phyloP scores from a whole-genome alignment of 2,888 invertebrate genomes.

The Isotomurus palustris region DNA sequence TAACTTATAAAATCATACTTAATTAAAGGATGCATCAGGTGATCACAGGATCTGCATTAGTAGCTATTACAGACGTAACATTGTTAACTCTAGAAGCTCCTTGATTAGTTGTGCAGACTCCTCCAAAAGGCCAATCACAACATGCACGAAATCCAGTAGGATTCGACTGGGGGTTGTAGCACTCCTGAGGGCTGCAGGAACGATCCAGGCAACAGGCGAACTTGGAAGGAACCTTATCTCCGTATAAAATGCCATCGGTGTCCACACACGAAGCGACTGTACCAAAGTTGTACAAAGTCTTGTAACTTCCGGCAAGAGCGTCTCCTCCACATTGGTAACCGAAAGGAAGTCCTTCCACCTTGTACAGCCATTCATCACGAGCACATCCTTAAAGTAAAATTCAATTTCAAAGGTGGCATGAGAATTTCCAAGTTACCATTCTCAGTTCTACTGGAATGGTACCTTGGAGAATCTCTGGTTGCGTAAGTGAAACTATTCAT shows the following conservation, averaged over 20 bases:
- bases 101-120: background rate
- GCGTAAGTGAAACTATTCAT: too few relatives aligned
- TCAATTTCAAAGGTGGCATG: too few relatives aligned
- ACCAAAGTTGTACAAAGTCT: conserved; percentile 20
- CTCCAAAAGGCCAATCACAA: conserved; percentile 1
- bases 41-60: too few relatives aligned
- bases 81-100: too few relatives aligned
- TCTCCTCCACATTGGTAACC: conserved; percentile 15
- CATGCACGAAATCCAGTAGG: conserved; percentile 8
- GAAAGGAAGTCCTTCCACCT: conserved; percentile 10
- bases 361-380: conserved; percentile 25
- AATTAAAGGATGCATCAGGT: too few relatives aligned
- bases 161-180: conserved; percentile 6
- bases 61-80: too few relatives aligned
- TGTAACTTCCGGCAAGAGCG: conserved; percentile 41
- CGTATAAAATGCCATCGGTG: conserved; percentile 36
- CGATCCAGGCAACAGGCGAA: conserved; percentile 20
- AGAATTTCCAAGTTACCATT: background rate
- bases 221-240: conserved; percentile 5
- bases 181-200: conserved; percentile 4
- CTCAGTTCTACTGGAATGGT: too few relatives aligned
- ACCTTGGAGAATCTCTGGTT: too few relatives aligned
- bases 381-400: too few relatives aligned
- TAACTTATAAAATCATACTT: too few relatives aligned
- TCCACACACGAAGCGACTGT: conserved; percentile 34